Base-by-base conservation (phyloP, 23 tunicate species). In the Trididemnum nubilum region DNA sequence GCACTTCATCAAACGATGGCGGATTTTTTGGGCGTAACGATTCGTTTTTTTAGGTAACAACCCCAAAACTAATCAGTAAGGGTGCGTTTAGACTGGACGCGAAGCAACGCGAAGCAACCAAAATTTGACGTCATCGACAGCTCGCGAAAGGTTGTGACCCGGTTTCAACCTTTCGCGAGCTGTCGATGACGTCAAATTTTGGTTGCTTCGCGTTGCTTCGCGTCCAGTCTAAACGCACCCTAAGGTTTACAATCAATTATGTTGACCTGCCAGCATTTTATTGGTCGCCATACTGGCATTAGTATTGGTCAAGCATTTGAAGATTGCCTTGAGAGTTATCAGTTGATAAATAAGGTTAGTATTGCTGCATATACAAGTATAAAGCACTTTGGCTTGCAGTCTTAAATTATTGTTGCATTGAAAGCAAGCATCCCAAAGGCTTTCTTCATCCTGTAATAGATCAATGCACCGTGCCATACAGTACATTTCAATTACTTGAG, bases 251-350 rank as follows among this genome's bases (percentile, higher is more conserved):
- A 44, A 44, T 44, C 54, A 7, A 15, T 44, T 44, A 44, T 44
- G 54, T 44, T 44, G 54, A 44, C 54, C 54, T 44, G 54, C 54
- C 54, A 44, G 15, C 54, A 44, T 44, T 44, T 44, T 44, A 44
- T 44, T 44, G 54, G 54, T 44, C 54, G 54, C 54, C 54, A 44
- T 44, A 44, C 54, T 44, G 54, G 54, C 54, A 44, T 44, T 44
- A 44, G 15, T 15, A 44, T 44, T 44, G 54, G 54, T 44, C 54
- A 44, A 44, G 54, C 54, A 15, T 44, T 44, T 44, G 54, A 44
- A 44, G 54, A 44, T 44, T 44, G 54, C 15, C 54, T 44, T 44
- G 54, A 44, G 54, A 44, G 54, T 44, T 44, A 44, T 44, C 54
- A 44, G 15, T 44, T 44, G 54, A 44, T 44, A 44, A 15, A 44